A percentile compares a stretch with the other conserved stretches of the same genome.
Conservation (phyloP, 2,113 vertebrate genomes). For the Gymnorhina tibicen region DNA sequence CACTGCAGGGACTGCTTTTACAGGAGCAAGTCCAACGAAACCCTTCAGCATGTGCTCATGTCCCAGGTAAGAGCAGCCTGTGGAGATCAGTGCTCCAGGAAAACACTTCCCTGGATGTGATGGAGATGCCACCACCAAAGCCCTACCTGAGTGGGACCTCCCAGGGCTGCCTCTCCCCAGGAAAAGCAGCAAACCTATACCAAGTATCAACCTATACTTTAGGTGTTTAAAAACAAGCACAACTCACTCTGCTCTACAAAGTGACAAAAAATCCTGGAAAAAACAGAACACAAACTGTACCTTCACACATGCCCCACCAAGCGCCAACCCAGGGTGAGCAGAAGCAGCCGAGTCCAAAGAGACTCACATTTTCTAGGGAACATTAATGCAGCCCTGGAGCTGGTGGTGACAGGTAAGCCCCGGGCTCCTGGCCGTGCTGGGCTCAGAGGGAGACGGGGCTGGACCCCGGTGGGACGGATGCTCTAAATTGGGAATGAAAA, state of each 20-base stretch:
- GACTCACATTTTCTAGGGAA: background rate
- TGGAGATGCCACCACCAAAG: background rate
- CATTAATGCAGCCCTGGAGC: background rate
- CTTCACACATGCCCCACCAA: background rate
- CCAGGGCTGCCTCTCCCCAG: background rate
- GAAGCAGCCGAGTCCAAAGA: background rate
- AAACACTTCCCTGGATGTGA: background rate
- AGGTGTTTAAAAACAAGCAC: background rate
- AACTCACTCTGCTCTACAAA: background rate
- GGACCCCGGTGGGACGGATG: background rate
- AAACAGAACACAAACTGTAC: constrained; percentile 19
- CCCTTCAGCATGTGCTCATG: background rate
- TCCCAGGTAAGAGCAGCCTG: background rate
- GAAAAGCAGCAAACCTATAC: background rate
- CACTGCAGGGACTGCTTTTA: background rate
- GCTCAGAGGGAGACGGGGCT: background rate
- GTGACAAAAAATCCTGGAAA: constrained; percentile 9
- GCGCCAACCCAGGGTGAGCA: background rate
- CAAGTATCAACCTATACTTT: background rate
- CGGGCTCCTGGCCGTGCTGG: background rate
- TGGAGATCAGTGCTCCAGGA: background rate
- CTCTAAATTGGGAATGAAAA: constrained; percentile 56
- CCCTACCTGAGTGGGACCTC: background rate
- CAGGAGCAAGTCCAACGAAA: background rate
- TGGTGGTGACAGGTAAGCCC: background rate